Conservation (phyloP, 2,888 invertebrate species). For the Stramonita haemastoma region DNA sequence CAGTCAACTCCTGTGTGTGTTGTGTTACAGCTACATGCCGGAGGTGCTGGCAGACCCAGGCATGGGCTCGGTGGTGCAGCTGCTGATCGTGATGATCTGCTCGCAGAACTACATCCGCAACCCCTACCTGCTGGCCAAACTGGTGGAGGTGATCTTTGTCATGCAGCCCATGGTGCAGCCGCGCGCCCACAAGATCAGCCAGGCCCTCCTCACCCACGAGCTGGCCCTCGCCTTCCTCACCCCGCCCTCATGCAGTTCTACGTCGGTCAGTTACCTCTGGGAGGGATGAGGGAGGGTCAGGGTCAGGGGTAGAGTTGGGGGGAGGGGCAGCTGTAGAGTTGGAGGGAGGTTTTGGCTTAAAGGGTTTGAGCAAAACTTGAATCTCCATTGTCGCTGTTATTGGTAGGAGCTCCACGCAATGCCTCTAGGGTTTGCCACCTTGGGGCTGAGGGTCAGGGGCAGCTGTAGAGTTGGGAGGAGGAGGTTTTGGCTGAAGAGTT, state of each 20-base stretch:
- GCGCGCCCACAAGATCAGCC: constrained; percentile 80
- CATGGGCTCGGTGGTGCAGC: constrained; percentile 83
- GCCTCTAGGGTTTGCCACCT: too few species aligned
- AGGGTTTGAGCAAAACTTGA: too few species aligned
- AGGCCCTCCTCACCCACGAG: constrained; percentile 91
- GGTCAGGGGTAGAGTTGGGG: neutral
- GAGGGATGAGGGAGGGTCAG: neutral
- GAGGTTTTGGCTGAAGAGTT: neutral
- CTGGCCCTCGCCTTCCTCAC: constrained; percentile 89
- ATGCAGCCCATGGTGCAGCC: constrained; percentile 80
- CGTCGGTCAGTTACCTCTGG: constrained; percentile 80
- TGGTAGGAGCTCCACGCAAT: too few species aligned
- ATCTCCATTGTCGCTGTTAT: too few species aligned
- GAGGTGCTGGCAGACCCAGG: constrained; percentile 49
- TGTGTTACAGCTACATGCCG: constrained; percentile 56
- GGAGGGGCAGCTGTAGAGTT: too few species aligned
- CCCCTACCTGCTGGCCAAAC: constrained; percentile 97
- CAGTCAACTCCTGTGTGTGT: neutral
- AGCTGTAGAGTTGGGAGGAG: neutral
- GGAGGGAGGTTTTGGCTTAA: neutral
- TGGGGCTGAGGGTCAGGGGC: neutral
- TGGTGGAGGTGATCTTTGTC: constrained; percentile 88
- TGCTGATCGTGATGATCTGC: constrained; percentile 93
- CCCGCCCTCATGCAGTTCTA: constrained; percentile 98
- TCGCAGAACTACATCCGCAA: constrained; percentile 95